Evolutionary conservation across 2,113 vertebrate species (phyloP).

Genomic region (Campylomormyrus tamandua): DNA sequence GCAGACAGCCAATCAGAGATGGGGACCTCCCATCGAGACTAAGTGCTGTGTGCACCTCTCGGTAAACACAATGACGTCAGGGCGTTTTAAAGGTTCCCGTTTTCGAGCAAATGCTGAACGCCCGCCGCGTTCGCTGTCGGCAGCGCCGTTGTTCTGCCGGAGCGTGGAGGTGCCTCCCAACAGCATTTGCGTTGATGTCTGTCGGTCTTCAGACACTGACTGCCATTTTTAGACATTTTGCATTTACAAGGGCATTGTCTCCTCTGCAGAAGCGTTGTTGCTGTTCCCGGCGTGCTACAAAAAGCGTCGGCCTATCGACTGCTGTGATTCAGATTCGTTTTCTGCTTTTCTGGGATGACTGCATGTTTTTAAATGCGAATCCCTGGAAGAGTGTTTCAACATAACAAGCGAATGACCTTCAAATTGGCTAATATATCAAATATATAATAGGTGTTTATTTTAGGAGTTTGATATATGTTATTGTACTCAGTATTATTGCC

Average conservation of each 20-base stretch:
- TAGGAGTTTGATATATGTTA: slow-evolving; percentile 1
- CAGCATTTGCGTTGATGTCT: neutral
- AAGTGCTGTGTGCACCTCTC: neutral
- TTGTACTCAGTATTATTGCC: neutral
- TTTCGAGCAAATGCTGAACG: neutral
- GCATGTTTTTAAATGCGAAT: neutral
- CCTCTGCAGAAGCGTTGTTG: neutral
- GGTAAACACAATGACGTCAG: neutral
- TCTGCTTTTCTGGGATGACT: neutral
- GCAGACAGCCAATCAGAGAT: neutral
- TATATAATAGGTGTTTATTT: neutral
- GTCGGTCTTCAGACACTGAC: neutral
- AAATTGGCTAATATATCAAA: neutral
- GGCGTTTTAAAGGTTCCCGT: neutral
- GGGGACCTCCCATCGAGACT: neutral
- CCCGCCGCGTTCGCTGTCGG: neutral
- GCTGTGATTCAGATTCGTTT: neutral
- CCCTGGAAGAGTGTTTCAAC: neutral
- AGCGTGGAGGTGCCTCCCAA: neutral
- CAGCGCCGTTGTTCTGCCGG: neutral
- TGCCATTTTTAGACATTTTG: neutral
- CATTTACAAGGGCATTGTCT: neutral
- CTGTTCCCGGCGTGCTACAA: neutral
- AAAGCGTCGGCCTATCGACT: neutral
- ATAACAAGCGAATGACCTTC: neutral